Evolutionary conservation across 2,888 invertebrate genomes (phyloP), one percentile per base, ranked within the genome.

Genomic region (Acleris laterana): DNA sequence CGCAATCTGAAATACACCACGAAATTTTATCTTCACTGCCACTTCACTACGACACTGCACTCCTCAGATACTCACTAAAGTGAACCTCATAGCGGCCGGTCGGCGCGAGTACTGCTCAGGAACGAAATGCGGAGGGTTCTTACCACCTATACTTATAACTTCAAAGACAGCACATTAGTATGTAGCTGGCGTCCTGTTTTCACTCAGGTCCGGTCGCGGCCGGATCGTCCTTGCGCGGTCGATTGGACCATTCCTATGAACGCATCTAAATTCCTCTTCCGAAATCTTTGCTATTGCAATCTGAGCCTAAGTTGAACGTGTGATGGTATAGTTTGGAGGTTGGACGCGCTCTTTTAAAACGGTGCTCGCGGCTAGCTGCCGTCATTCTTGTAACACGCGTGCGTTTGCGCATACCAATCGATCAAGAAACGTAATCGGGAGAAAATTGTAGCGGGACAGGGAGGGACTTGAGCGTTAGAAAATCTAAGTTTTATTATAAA

Each of bases 121-220:
- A 82, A 90, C 85, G 84, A 76, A 84, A 78, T 78, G 77, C 71
- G 84, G 75, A 77, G 78, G 70, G 68, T 70, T 73, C 71, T 73
- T 63, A 68, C 72, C 81, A 89, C 90, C 83, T 76, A 87, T 91
- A 92, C 89, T 91, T 92, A 92, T 92, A 92, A 92, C 89, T 81
- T 91, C 85, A 71, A 82, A 74, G 64, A 59, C 32, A 51, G 58
- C 69, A 19, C 70, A 90, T 91, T 89, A 87, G 89, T 90, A 92
- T 92, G 91, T 85, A 85, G 74, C 83, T 73, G 51, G 75, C 83
- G 88, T 83, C 68, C 70, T 70, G 75, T 80, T 91, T 92, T 92
- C 91, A 87, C 91, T 86, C 71, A 79, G 78, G 74, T 83, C 85
- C 89, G 89, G 86, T 86, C 89, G 79, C 81, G 73, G 74, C 77